Evolutionary conservation across 1,140 invertebrate genomes (phyloP).

Genomic region (Dendroctonus valens): DNA sequence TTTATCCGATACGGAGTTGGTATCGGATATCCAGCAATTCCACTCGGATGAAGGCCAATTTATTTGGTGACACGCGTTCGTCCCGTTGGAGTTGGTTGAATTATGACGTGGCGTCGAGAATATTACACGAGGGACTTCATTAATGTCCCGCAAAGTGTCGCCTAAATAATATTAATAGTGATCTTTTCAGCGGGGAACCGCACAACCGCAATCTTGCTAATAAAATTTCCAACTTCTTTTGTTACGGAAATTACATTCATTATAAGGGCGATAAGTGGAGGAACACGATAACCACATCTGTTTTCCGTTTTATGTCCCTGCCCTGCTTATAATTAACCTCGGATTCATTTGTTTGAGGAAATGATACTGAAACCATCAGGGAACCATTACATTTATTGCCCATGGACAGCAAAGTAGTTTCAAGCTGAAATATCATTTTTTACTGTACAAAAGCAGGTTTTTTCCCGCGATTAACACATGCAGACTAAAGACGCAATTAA

Average conservation of each 20-base stretch:
- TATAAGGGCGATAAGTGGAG: conserved; percentile 15
- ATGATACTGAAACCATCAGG: too few relatives aligned
- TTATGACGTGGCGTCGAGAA: conserved; percentile 50
- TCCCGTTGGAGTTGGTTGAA: conserved; percentile 41
- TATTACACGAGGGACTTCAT: conserved; percentile 52
- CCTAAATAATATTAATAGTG: conserved; percentile 52
- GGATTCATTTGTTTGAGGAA: background rate
- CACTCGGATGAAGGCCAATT: conserved; percentile 42
- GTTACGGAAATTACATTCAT: conserved; percentile 26
- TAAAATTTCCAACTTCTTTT: conserved; percentile 26
- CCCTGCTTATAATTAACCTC: conserved; percentile 12
- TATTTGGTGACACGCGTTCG: conserved; percentile 43
- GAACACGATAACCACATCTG: conserved; percentile 23
- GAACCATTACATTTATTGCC: too few relatives aligned
- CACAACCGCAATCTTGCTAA: conserved; percentile 18
- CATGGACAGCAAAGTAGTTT: too few relatives aligned
- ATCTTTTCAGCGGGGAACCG: conserved; percentile 21
- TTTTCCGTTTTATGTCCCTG: conserved; percentile 12
- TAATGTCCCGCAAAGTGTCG: conserved; percentile 52
- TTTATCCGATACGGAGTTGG: conserved; percentile 10
- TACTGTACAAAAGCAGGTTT: too few relatives aligned
- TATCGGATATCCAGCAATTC: conserved; percentile 26
- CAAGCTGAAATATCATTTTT: too few relatives aligned
- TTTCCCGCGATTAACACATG: too few relatives aligned
- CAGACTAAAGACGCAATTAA: too few relatives aligned